Conservation (phyloP, 2,113 vertebrate genomes). For the Apteryx owenii region DNA sequence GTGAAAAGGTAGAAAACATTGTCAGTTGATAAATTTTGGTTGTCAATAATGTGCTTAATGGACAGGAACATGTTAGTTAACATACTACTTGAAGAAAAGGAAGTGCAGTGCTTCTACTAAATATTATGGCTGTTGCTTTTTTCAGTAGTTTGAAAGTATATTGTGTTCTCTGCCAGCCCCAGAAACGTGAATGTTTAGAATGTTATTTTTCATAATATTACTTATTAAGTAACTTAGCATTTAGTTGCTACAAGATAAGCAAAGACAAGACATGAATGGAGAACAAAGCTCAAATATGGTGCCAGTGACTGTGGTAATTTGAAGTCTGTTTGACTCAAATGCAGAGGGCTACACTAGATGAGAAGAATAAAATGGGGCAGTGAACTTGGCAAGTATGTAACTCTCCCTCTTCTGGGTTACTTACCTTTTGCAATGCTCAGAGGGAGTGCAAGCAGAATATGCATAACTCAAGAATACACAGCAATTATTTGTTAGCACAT, state of each 20-base stretch:
- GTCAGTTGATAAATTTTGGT: too few species aligned
- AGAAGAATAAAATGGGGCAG: not conserved
- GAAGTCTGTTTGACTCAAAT: not conserved
- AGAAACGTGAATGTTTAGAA: not conserved
- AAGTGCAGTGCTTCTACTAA: not conserved
- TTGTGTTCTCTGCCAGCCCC: not conserved
- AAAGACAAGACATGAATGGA: not conserved
- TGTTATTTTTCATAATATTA: not conserved
- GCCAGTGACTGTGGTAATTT: not conserved
- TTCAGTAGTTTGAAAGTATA: not conserved
- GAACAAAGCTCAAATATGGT: not conserved
- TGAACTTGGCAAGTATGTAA: not conserved
- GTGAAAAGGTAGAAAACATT: not conserved
- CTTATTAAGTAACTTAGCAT: not conserved
- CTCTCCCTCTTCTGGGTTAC: not conserved
- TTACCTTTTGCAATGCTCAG: not conserved
- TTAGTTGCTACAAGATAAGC: not conserved
- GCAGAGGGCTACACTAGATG: not conserved
- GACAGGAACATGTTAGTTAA: not conserved
- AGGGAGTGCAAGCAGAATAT: not conserved
- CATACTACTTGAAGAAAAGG: not conserved
- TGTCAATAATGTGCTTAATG: not conserved
- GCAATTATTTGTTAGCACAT: not conserved
- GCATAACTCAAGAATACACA: not conserved
- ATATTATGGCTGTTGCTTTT: not conserved